phyloP scores from a whole-genome alignment of 2,888 invertebrate genomes.

The Lottia scabra region DNA sequence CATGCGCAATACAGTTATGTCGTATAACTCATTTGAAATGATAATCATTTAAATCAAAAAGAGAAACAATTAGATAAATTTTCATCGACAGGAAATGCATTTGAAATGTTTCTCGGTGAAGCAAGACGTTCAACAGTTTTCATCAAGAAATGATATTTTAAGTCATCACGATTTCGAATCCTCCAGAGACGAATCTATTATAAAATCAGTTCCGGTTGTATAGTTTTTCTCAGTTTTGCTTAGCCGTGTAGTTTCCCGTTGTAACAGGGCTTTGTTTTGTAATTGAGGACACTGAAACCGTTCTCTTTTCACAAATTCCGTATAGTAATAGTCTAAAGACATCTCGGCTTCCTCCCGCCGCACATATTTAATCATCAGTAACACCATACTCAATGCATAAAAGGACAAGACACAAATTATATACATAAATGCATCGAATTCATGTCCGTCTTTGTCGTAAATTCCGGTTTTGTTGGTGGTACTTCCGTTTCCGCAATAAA shows the following conservation, averaged over 20 bases:
- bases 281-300: conserved; percentile 35
- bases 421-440: conserved; percentile 51
- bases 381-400: conserved; percentile 55
- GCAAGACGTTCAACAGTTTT: too few relatives aligned
- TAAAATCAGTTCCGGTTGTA: background rate
- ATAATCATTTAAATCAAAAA: too few relatives aligned
- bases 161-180: background rate
- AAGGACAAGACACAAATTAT: conserved; percentile 56
- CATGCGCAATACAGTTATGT: too few relatives aligned
- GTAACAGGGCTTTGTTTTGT: conserved; percentile 30
- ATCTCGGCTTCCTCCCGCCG: conserved; percentile 54
- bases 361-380: conserved; percentile 56
- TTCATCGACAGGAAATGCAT: too few relatives aligned
- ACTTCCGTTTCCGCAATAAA: conserved; percentile 11
- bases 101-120: too few relatives aligned
- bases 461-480: background rate
- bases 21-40: too few relatives aligned
- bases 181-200: background rate
- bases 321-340: conserved; percentile 49
- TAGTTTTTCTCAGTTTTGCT: background rate
- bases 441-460: background rate
- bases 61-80: too few relatives aligned
- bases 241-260: conserved; percentile 9
- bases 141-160: too few relatives aligned
- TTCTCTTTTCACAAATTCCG: conserved; percentile 52